Evolutionary conservation across 1,140 invertebrate genomes (phyloP), one percentile per base, ranked within the genome.

Genomic region (Apocrypta bakeri): DNA sequence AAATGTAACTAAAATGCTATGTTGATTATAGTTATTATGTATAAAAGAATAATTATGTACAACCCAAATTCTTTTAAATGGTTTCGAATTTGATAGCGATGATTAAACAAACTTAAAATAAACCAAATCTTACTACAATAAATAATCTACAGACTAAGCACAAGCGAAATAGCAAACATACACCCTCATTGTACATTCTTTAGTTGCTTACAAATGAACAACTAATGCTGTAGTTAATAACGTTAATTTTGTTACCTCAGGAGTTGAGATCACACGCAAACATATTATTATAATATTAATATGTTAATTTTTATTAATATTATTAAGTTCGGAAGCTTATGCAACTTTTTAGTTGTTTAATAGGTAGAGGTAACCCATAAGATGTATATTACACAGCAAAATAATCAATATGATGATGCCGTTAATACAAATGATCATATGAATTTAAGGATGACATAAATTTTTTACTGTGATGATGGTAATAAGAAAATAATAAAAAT

Each of bases 211-310:
- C 37, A 40, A 81, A 78, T 75, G 29, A 79, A 76, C 73, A 77
- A 76, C 31, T 71, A 21, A 25, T 82, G 64, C n/a, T 40, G 56
- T 75, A 82, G 85, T 87, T 85, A 86, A 86, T 86, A 31, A 85
- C 63, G 74, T 86, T 87, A 85, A 85, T 73, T 79, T 86, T 87
- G 86, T 88, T 90, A 91, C 90, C 91, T 92, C 91, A 91, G 90
- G 91, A 92, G 91, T 87, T 91, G 91, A 91, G 90, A 91, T 92
- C 90, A 90, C 87, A 90, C 87, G 87, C 87, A 89, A 88, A 88
- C 84, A 84, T 86, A 85, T 86, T 85, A 86, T 87, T 87, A 76
- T 83, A 63, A 78, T 27, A 83, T 83, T 84, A 68, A 81, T 4
- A 48, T 56, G 48, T 56, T 56, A 56, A n/a, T 56, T 63, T 33